Evolutionary conservation across 2,888 invertebrate species (phyloP).

Genomic region (Nomada goodeniana): DNA sequence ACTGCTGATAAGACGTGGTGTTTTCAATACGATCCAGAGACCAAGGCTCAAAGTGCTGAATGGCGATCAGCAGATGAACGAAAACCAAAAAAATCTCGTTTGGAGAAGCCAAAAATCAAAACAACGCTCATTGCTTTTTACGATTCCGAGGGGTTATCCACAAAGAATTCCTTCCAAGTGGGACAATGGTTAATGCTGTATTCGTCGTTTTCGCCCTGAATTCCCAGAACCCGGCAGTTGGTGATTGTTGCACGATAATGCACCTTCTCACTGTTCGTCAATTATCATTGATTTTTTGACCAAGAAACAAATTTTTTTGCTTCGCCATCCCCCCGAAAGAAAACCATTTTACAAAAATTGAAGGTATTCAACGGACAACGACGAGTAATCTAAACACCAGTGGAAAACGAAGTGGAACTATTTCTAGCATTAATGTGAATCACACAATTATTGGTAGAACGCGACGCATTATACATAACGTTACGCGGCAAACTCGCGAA

Average conservation of each 20-base stretch:
- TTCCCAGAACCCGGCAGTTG: not conserved
- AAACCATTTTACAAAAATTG: not conserved
- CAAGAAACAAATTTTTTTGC: not conserved
- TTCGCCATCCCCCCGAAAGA: not conserved
- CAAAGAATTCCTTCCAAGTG: not conserved
- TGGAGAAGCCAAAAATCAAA: not conserved
- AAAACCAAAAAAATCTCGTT: too few relatives aligned
- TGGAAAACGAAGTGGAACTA: too few relatives aligned
- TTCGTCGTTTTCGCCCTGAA: not conserved
- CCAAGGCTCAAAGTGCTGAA: too few relatives aligned
- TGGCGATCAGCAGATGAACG: too few relatives aligned
- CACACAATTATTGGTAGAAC: too few relatives aligned
- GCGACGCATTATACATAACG: not conserved
- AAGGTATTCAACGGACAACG: not conserved
- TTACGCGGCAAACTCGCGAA: not conserved
- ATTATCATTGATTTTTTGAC: not conserved
- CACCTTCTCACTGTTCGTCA: not conserved
- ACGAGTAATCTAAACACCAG: not conserved
- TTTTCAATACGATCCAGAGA: too few relatives aligned
- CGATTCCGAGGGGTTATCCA: not conserved
- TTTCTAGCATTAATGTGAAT: too few relatives aligned
- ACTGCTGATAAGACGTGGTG: too few relatives aligned
- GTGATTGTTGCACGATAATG: not conserved
- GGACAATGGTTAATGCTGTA: too few relatives aligned
- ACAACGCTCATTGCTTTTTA: conserved; percentile 2